phyloP scores from a whole-genome alignment of 2,797 vertebrate species.

The Paratrypauchen microcephalus region DNA sequence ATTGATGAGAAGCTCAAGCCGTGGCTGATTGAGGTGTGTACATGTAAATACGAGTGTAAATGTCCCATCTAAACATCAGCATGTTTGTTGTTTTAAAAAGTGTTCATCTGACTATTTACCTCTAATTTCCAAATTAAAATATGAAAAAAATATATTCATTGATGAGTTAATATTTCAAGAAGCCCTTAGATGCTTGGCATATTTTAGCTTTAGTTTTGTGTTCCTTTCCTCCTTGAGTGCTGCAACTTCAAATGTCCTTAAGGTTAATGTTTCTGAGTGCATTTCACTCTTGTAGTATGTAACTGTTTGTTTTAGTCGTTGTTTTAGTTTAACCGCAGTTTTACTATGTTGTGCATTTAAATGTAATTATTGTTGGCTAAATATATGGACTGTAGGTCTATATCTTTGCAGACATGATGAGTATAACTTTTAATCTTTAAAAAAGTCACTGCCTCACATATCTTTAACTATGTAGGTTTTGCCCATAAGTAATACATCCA shows the following conservation, averaged over 20 bases:
- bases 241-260: slow-evolving; percentile 38
- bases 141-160: background rate
- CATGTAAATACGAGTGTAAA: background rate
- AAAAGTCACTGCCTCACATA: too few relatives aligned
- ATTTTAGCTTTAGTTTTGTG: slow-evolving; percentile 24
- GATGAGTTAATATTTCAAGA: slow-evolving; percentile 1
- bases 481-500: too few relatives aligned
- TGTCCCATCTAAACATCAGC: background rate
- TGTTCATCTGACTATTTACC: background rate
- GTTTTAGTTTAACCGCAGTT: too few relatives aligned
- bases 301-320: background rate
- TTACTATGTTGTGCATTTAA: too few relatives aligned
- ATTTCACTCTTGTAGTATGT: slow-evolving; percentile 1
- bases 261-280: slow-evolving; percentile 23
- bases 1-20: slow-evolving; percentile 97
- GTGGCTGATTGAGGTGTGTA: slow-evolving; percentile 95
- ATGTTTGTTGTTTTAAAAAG: background rate
- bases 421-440: too few relatives aligned
- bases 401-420: too few relatives aligned
- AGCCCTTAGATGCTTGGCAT: slow-evolving; percentile 23
- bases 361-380: too few relatives aligned
- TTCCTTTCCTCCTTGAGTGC: slow-evolving; percentile 23
- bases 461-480: too few relatives aligned
- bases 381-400: too few relatives aligned
- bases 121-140: background rate